These are phyloP conservation scores for Galeruca laticollis DNA, from an alignment of 2,888 invertebrate species.

Conservation along the genomic window DNA sequence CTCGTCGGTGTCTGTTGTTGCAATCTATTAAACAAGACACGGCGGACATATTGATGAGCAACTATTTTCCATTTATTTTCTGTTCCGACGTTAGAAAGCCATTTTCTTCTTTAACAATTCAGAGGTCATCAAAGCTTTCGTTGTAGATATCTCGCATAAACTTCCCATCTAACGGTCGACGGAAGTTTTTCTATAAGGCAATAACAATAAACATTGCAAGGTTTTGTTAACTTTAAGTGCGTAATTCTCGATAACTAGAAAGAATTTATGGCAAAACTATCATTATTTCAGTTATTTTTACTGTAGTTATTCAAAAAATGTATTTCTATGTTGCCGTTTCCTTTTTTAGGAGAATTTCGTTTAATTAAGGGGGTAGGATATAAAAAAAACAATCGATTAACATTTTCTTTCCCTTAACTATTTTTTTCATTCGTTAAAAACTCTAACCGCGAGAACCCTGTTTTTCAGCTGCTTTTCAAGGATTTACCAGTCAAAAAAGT, in stretches of 20 bases:
- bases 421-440: too few relatives aligned
- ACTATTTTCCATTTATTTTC: slow-evolving; percentile 33
- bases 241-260: slow-evolving; percentile 3
- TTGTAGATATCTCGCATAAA: slow-evolving; percentile 34
- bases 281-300: too few relatives aligned
- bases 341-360: too few relatives aligned
- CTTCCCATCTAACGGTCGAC: slow-evolving; percentile 40
- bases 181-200: slow-evolving; percentile 29
- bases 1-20: slow-evolving; percentile 2
- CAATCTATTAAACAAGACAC: slow-evolving; percentile 3
- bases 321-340: too few relatives aligned
- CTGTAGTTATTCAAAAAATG: too few relatives aligned
- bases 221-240: slow-evolving; percentile 13
- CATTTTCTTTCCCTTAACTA: too few relatives aligned
- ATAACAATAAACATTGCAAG: slow-evolving; percentile 20
- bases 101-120: slow-evolving; percentile 38
- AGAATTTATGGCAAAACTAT: not conserved
- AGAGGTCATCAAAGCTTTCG: slow-evolving; percentile 39
- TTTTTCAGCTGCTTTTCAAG: too few relatives aligned
- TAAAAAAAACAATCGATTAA: too few relatives aligned
- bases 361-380: too few relatives aligned
- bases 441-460: too few relatives aligned
- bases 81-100: slow-evolving; percentile 24
- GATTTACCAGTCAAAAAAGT: too few relatives aligned
- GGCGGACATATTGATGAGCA: slow-evolving; percentile 31